These are phyloP conservation scores for Cnemophilus loriae DNA, from an alignment of 2,113 vertebrate species.

Conservation along the genomic window DNA sequence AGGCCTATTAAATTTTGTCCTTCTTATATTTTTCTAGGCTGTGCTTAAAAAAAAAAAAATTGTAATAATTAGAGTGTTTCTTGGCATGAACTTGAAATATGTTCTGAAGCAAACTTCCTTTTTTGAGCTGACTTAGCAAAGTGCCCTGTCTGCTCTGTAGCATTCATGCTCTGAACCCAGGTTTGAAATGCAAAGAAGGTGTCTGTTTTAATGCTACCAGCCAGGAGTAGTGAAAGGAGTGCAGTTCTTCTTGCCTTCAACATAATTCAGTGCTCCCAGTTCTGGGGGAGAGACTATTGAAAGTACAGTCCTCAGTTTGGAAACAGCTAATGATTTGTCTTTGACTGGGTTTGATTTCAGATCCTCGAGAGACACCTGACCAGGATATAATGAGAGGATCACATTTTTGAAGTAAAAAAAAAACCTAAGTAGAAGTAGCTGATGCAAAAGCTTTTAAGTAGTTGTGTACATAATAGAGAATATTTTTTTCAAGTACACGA, in stretches of 20 bases:
- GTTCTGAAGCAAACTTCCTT: neutral
- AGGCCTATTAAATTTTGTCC: neutral
- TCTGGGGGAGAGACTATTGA: neutral
- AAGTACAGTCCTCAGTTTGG: neutral
- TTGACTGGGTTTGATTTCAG: neutral
- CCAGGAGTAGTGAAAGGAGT: neutral
- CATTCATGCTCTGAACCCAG: neutral
- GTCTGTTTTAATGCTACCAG: neutral
- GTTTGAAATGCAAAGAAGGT: neutral
- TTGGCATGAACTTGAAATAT: neutral
- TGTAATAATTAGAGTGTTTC: neutral
- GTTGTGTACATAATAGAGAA: neutral
- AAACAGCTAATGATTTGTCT: neutral
- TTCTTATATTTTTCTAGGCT: neutral
- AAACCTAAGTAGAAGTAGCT: neutral
- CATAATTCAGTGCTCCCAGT: neutral
- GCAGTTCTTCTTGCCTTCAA: neutral
- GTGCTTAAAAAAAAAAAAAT: neutral
- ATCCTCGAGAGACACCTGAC: neutral
- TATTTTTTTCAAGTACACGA: neutral
- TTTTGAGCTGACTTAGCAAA: neutral
- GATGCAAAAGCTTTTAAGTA: neutral
- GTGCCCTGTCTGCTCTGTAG: neutral
- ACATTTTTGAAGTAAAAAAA: neutral
- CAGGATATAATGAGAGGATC: neutral